Evolutionary conservation across 2,113 vertebrate genomes (phyloP).

Genomic region (Phalacrocorax aristotelis): DNA sequence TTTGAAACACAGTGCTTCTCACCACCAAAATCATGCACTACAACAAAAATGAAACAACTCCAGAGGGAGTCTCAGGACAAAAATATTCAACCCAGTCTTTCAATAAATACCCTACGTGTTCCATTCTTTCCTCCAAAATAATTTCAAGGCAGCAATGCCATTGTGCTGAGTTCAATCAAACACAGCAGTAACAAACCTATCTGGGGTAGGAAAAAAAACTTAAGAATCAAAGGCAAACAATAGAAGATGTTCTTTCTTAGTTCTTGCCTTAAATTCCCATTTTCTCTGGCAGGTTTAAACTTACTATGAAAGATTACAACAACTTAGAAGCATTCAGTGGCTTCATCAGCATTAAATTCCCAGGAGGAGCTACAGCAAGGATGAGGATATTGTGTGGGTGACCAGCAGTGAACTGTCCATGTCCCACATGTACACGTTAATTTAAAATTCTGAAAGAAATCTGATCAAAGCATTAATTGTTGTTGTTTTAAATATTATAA

Average conservation of each 20-base stretch:
- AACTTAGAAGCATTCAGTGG: neutral
- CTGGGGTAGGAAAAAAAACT: neutral
- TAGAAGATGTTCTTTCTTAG: neutral
- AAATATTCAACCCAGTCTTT: neutral
- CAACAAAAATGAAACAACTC: neutral
- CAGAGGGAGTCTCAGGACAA: neutral
- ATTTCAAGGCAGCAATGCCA: neutral
- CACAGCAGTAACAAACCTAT: neutral
- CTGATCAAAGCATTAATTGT: neutral
- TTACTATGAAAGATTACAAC: neutral
- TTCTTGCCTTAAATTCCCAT: neutral
- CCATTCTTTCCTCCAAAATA: neutral
- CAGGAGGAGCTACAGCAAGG: neutral
- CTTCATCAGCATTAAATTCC: neutral
- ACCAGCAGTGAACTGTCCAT: neutral
- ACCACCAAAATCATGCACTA: neutral
- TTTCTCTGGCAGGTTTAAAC: neutral
- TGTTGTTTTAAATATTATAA: neutral
- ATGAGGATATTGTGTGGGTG: neutral
- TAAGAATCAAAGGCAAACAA: neutral
- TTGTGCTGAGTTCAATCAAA: neutral
- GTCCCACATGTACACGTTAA: neutral
- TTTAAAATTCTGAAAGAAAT: conserved; percentile 14
- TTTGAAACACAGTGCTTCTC: neutral
- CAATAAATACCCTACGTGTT: neutral